A percentile compares a stretch with the other conserved stretches of the same genome.
Conservation (phyloP, 1,140 invertebrate genomes). For the Steinernema khuongi region DNA sequence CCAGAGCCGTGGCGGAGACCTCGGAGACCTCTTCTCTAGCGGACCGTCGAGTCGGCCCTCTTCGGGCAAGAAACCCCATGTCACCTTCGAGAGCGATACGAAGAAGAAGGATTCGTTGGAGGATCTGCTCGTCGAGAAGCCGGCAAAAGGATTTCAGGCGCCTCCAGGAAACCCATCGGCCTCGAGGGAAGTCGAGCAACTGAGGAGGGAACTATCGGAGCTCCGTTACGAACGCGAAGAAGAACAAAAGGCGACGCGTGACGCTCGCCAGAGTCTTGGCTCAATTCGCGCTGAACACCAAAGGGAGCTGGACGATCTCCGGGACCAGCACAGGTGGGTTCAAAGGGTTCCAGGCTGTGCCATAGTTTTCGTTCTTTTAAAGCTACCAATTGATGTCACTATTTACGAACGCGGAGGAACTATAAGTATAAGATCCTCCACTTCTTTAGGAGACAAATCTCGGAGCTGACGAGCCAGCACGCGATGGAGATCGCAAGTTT, state of each 20-base stretch:
- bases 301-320: background rate
- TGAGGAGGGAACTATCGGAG: background rate
- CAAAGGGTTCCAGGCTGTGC: too few relatives aligned
- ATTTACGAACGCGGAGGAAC: too few relatives aligned
- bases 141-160: background rate
- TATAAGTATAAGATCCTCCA: too few relatives aligned
- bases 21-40: background rate
- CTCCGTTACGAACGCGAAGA: background rate
- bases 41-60: background rate
- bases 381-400: too few relatives aligned
- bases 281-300: background rate
- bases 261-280: background rate
- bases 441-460: background rate
- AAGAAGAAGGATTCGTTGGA: slow-evolving; percentile 10
- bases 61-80: background rate
- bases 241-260: background rate
- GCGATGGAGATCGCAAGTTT: slow-evolving; percentile 4
- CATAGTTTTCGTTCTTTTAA: too few relatives aligned
- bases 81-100: background rate
- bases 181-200: background rate
- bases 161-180: background rate
- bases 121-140: background rate
- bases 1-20: background rate
- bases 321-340: slow-evolving; percentile 3
- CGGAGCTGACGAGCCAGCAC: background rate